phyloP scores from a whole-genome alignment of 2,888 invertebrate species.

The Andrena hattorfiana region DNA sequence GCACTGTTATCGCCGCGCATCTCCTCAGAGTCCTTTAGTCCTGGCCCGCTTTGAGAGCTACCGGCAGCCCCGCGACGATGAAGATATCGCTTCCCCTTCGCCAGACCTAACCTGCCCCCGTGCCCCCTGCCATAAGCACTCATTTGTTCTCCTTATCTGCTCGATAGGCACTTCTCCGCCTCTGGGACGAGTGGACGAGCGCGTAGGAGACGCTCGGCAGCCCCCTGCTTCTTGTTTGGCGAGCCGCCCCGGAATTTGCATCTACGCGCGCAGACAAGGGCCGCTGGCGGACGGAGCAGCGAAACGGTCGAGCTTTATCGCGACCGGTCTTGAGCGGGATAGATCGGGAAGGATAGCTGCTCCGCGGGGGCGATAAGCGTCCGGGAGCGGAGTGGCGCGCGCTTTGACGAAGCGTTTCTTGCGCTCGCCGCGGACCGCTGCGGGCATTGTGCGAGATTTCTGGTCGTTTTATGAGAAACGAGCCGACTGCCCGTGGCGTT shows the following conservation, averaged over 20 bases:
- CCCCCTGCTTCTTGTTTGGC: conserved; percentile 34
- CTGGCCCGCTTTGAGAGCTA: conserved; percentile 64
- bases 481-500: conserved; percentile 59
- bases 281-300: background rate
- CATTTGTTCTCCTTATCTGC: conserved; percentile 71
- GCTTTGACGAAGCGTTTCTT: conserved; percentile 53
- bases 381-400: background rate
- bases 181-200: conserved; percentile 45
- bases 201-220: conserved; percentile 15
- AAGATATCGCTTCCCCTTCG: conserved; percentile 56
- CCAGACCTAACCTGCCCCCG: conserved; percentile 1
- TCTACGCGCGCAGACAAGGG: background rate
- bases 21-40: conserved; percentile 68
- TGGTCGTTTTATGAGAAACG: conserved; percentile 59
- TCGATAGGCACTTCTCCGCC: conserved; percentile 71
- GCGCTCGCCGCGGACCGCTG: conserved; percentile 25
- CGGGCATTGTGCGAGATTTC: conserved; percentile 58
- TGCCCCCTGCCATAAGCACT: conserved; percentile 64
- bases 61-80: conserved; percentile 58
- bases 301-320: conserved; percentile 27
- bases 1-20: conserved; percentile 67
- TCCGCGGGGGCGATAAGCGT: conserved; percentile 30
- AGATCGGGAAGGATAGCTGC: conserved; percentile 43
- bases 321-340: background rate
- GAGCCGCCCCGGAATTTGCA: conserved; percentile 42